Conservation (phyloP, 2,113 vertebrate genomes). For the Nettapus auritus region DNA sequence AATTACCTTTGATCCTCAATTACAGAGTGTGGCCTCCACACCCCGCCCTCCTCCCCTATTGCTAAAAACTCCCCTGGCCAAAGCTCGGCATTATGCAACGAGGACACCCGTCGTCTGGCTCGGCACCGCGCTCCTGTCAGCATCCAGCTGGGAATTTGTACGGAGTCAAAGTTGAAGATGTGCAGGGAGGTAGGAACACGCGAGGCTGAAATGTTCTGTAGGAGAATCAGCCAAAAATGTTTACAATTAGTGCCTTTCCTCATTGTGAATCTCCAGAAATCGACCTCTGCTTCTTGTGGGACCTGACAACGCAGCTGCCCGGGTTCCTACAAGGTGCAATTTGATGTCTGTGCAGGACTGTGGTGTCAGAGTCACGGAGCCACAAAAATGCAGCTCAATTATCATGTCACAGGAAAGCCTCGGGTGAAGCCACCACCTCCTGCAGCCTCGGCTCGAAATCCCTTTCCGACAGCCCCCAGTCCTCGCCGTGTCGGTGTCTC, state of each 20-base stretch:
- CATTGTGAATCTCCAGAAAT: background rate
- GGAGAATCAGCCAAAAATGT: background rate
- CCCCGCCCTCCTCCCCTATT: background rate
- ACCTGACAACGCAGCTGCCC: background rate
- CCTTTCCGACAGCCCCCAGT: background rate
- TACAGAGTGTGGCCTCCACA: background rate
- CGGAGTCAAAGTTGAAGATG: background rate
- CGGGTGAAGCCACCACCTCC: background rate
- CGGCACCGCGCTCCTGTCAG: rapidly evolving
- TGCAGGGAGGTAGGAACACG: background rate
- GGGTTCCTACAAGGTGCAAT: background rate
- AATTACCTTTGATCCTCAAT: conserved; percentile 42
- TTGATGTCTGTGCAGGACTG: background rate
- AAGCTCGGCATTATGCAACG: background rate
- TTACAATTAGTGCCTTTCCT: background rate
- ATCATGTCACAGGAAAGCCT: background rate
- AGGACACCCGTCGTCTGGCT: background rate
- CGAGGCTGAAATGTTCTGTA: background rate
- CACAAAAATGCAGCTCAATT: conserved; percentile 38
- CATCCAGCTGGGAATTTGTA: background rate
- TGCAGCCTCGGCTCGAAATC: background rate
- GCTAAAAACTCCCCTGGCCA: background rate
- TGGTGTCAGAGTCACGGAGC: background rate
- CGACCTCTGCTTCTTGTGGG: background rate
- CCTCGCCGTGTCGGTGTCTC: background rate